phyloP scores from a whole-genome alignment of 2,113 vertebrate genomes.

The Leptobrachium leishanense region DNA sequence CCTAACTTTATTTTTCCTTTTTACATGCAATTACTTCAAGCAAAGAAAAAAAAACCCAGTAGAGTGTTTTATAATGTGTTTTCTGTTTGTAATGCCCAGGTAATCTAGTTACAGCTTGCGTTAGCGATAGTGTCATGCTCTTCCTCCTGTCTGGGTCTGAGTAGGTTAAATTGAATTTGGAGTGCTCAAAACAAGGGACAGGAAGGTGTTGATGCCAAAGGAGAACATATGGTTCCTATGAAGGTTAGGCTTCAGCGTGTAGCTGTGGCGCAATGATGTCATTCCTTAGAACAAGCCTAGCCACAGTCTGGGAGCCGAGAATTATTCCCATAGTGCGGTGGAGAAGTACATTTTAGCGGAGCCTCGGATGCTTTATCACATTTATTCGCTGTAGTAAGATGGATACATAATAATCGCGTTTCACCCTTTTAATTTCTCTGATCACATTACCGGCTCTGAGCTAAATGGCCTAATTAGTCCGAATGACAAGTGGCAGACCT shows the following conservation, averaged over 20 bases:
- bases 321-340: too few relatives aligned
- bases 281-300: background rate
- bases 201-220: background rate
- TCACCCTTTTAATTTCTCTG: background rate
- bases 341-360: background rate
- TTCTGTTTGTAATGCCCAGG: too few relatives aligned
- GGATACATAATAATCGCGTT: background rate
- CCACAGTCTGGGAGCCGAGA: background rate
- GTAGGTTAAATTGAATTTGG: background rate
- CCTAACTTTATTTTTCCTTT: too few relatives aligned
- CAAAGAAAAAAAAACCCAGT: too few relatives aligned
- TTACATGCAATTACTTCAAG: too few relatives aligned
- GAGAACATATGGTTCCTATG: background rate
- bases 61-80: too few relatives aligned
- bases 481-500: background rate
- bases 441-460: background rate
- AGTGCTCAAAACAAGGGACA: background rate
- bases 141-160: background rate
- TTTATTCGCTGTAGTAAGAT: background rate
- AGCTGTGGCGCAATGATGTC: slow-evolving; percentile 15
- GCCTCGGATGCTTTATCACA: background rate
- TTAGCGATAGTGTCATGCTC: too few relatives aligned
- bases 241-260: background rate
- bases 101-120: too few relatives aligned
- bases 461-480: background rate